These are phyloP conservation scores for Xanthorhoe designata DNA, from an alignment of 2,888 invertebrate genomes.

Conservation along the genomic window DNA sequence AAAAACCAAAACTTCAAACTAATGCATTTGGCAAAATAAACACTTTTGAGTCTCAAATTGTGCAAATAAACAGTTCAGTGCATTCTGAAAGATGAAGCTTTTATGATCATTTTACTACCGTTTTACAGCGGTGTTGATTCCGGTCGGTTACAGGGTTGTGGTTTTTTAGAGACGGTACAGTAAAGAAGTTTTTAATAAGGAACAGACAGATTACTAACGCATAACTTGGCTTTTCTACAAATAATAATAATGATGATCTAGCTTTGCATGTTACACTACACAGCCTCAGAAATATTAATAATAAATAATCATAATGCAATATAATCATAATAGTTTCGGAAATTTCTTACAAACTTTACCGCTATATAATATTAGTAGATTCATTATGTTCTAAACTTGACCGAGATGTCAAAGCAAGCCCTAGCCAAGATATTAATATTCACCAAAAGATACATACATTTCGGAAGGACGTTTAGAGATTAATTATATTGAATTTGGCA, in stretches of 20 bases:
- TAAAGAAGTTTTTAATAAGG: background rate
- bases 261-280: no score
- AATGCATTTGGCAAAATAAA: slow-evolving; percentile 2
- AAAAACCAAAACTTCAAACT: background rate
- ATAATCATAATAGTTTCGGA: no score
- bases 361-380: background rate
- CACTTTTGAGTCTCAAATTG: background rate
- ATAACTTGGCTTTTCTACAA: no score
- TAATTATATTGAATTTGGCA: slow-evolving; percentile 31
- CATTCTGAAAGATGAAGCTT: slow-evolving; percentile 20
- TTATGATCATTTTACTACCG: slow-evolving; percentile 13
- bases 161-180: background rate
- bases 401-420: slow-evolving; percentile 11
- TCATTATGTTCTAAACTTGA: background rate
- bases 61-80: slow-evolving; percentile 31
- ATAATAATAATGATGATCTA: no score
- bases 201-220: no score
- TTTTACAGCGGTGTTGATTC: slow-evolving; percentile 28
- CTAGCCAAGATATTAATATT: slow-evolving; percentile 18
- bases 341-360: no score
- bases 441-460: slow-evolving; percentile 8
- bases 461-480: slow-evolving; percentile 24
- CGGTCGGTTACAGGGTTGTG: slow-evolving; percentile 9
- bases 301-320: no score
- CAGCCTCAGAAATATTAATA: no score